These are phyloP conservation scores for Phymanthus crucifer DNA, from an alignment of 92 coral and sea anemone genomes.

Conservation along the genomic window DNA sequence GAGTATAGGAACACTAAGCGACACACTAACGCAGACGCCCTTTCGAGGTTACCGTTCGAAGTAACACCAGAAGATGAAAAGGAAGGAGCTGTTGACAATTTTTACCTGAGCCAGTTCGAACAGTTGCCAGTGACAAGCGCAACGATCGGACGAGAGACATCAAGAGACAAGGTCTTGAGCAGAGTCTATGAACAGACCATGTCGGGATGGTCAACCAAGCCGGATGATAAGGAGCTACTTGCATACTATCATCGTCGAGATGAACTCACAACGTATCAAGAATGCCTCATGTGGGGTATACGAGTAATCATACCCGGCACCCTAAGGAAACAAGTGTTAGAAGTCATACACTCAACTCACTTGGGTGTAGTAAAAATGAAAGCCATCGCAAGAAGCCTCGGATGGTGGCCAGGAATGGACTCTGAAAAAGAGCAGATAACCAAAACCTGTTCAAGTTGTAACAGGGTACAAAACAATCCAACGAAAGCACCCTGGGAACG, in stretches of 20 bases:
- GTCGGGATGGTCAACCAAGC: not conserved
- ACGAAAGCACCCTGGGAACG: not conserved
- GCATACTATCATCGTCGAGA: no score
- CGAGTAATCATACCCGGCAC: not conserved
- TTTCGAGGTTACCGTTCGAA: not conserved
- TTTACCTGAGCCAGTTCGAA: not conserved
- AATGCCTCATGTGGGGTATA: not conserved
- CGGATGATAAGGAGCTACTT: no score
- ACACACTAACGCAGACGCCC: no score
- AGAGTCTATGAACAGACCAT: not conserved
- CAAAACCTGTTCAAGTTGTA: not conserved
- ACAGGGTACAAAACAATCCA: not conserved
- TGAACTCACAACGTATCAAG: no score
- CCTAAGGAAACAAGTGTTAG: no score
- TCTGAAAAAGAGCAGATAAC: not conserved
- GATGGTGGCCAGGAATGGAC: not conserved
- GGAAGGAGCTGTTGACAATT: not conserved
- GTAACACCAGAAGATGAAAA: not conserved
- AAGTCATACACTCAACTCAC: not conserved
- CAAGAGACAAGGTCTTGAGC: not conserved
- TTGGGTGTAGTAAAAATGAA: not conserved
- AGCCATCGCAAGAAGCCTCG: not conserved
- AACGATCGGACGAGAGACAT: not conserved
- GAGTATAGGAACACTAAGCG: not conserved
- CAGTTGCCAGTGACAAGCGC: constrained; percentile 3